Conservation (phyloP, 2,113 vertebrate species). For the Oreotrochilus melanogaster region DNA sequence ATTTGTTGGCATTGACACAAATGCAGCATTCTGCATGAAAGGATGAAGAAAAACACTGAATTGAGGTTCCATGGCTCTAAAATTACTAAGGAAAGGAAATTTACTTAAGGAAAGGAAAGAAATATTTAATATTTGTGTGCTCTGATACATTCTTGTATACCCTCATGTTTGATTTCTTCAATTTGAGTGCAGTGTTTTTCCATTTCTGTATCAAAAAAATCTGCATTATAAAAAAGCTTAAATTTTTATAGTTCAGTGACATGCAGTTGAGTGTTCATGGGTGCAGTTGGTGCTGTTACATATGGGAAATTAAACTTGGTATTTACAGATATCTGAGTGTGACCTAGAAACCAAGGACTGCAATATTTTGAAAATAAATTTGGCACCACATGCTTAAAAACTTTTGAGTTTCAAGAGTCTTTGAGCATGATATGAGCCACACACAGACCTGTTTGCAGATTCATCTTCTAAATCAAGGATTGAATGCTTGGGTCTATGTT, state of each 20-base stretch:
- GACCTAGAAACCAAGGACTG: not conserved
- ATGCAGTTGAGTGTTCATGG: not conserved
- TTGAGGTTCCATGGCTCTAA: not conserved
- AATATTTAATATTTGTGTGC: not conserved
- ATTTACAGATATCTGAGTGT: not conserved
- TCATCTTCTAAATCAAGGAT: not conserved
- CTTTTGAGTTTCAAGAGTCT: not conserved
- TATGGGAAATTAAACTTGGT: not conserved
- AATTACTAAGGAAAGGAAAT: not conserved
- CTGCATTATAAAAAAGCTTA: not conserved
- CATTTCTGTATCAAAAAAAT: not conserved
- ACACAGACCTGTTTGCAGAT: not conserved
- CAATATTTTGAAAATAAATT: not conserved
- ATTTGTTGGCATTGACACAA: not conserved
- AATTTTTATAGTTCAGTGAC: not conserved
- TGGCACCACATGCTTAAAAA: not conserved
- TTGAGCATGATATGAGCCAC: not conserved
- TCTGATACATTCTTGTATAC: not conserved
- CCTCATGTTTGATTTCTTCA: not conserved
- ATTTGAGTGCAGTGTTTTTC: not conserved
- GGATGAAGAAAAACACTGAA: not conserved
- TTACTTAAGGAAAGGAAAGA: no score
- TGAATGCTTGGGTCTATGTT: not conserved
- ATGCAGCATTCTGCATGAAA: accelerated
- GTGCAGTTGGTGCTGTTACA: not conserved